A percentile compares a stretch with the other conserved stretches of the same genome.
These are phyloP conservation scores for Pagetopsis macropterus DNA, from an alignment of 2,797 vertebrate species.

Conservation along the genomic window DNA sequence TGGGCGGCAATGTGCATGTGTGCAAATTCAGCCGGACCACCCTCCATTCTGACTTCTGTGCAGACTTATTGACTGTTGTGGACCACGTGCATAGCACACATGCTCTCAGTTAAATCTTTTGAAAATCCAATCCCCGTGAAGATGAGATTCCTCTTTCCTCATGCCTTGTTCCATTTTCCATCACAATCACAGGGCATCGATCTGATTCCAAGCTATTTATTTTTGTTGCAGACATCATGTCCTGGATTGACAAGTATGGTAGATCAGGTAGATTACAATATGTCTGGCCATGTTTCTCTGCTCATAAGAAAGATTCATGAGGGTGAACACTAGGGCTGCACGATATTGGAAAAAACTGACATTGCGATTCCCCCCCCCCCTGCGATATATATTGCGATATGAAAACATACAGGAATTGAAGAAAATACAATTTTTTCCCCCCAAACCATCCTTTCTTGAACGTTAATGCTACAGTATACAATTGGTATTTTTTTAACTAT, in stretches of 20 bases:
- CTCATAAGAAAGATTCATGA: conserved; percentile 23
- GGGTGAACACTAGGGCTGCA: conserved; percentile 5
- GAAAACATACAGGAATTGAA: too few species aligned
- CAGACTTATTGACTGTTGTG: conserved; percentile 63
- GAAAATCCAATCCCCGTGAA: conserved; percentile 79
- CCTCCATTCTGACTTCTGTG: conserved; percentile 11
- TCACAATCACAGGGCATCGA: conserved; percentile 73
- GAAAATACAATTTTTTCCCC: too few species aligned
- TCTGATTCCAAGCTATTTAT: conserved; percentile 80
- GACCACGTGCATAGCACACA: conserved; percentile 62
- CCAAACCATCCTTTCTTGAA: too few species aligned
- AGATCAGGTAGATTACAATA: conserved; percentile 72
- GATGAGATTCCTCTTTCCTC: conserved; percentile 73
- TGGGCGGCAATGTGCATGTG: conserved; percentile 10
- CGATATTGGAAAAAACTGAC: too few species aligned
- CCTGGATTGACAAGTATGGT: conserved; percentile 71
- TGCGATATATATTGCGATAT: too few species aligned
- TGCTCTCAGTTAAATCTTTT: conserved; percentile 73
- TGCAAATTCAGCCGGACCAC: conserved; percentile 25
- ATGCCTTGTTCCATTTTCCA: conserved; percentile 67
- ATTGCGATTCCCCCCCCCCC: too few species aligned
- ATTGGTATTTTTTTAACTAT: too few species aligned
- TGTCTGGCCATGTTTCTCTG: conserved; percentile 31
- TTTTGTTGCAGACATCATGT: conserved; percentile 69
- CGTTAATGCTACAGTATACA: too few species aligned